A percentile compares a stretch with the other conserved stretches of the same genome.
Conservation (phyloP, 2,797 vertebrate species). For the Falco novaeseelandiae region DNA sequence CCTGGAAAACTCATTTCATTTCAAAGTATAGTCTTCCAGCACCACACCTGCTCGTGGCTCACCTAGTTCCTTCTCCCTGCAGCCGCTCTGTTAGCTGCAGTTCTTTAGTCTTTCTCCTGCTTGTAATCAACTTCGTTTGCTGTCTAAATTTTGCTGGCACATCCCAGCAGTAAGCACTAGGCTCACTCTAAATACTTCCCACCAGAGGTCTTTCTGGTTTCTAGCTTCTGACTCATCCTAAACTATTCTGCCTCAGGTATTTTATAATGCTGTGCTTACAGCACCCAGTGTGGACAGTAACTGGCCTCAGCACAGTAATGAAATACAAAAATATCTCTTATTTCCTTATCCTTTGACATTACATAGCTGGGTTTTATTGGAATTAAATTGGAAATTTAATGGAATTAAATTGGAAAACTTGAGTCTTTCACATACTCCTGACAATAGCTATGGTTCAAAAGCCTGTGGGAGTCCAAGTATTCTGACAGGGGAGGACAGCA, state of each 20-base stretch:
- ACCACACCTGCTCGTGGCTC: fast-evolving
- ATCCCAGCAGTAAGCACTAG: not conserved
- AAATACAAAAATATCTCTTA: not conserved
- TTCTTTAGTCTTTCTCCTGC: not conserved
- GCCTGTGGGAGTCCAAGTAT: not conserved
- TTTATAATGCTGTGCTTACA: not conserved
- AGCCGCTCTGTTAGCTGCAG: not conserved
- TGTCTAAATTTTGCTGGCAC: not conserved
- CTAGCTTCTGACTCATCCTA: not conserved
- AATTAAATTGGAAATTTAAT: no score
- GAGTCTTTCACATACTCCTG: not conserved
- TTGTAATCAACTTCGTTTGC: not conserved
- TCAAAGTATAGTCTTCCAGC: not conserved
- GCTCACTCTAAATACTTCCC: not conserved
- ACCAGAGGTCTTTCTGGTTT: not conserved
- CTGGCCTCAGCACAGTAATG: not conserved
- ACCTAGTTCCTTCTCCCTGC: not conserved
- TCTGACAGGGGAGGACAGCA: not conserved
- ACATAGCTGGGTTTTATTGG: not conserved
- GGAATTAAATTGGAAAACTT: not conserved
- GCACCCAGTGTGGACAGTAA: not conserved
- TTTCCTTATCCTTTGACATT: not conserved
- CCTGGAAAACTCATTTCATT: not conserved
- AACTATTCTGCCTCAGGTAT: not conserved
- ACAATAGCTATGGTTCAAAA: not conserved